A percentile compares a stretch with the other conserved stretches of the same genome.
These are phyloP conservation scores for Characodon lateralis DNA, from an alignment of 2,797 vertebrate species.

Conservation along the genomic window DNA sequence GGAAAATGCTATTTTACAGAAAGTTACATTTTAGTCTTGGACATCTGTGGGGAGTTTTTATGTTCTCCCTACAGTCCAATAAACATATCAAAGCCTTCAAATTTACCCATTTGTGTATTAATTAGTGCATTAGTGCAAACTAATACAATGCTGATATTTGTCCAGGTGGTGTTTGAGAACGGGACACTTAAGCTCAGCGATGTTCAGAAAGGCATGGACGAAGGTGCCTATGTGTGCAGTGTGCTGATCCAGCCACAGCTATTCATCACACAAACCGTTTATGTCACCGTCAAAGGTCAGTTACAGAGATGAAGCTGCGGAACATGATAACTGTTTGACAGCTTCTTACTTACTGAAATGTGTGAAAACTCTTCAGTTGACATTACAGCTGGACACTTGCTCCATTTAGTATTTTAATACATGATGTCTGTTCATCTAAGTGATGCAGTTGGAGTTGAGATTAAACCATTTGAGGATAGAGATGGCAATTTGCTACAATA, in stretches of 20 bases:
- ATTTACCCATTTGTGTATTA: neutral
- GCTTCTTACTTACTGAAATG: constrained; percentile 1
- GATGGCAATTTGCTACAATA: neutral
- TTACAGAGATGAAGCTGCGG: neutral
- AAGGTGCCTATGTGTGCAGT: constrained; percentile 96
- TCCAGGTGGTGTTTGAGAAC: constrained; percentile 93
- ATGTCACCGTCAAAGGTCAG: constrained; percentile 95
- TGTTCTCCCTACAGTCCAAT: neutral
- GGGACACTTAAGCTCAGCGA: constrained; percentile 96
- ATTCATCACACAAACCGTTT: constrained; percentile 96
- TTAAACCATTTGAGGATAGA: neutral
- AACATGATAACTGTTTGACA: neutral
- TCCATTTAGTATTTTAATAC: neutral
- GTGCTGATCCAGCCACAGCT: constrained; percentile 97
- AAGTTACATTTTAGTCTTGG: no score
- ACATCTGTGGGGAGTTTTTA: neutral
- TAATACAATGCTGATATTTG: constrained; percentile 17
- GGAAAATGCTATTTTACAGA: neutral
- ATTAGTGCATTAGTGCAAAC: neutral
- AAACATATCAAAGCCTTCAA: neutral
- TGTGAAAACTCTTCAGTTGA: no score
- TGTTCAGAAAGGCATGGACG: constrained; percentile 97
- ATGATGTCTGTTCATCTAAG: neutral
- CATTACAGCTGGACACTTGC: neutral
- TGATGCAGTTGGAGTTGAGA: neutral